These are phyloP conservation scores for Cephus cinctus DNA, from an alignment of 1,140 invertebrate species.

Conservation along the genomic window DNA sequence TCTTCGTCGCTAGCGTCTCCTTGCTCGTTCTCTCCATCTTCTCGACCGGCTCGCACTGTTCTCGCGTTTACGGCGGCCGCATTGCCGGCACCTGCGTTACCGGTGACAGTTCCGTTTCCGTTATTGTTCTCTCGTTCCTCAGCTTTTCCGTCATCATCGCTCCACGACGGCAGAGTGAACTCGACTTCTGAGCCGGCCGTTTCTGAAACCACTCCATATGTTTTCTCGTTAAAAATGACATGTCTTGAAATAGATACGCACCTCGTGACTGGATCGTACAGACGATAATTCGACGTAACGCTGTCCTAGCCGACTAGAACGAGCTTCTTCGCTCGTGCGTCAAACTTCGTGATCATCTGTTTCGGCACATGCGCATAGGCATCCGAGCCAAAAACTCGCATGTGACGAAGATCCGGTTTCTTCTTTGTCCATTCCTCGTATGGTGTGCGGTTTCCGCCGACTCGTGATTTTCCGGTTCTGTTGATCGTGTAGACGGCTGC, in stretches of 20 bases:
- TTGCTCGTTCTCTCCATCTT: conserved; percentile 1
- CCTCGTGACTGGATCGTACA: conserved; percentile 24
- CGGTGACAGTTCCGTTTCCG: background rate
- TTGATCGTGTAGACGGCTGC: too few relatives aligned
- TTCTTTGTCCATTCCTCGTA: conserved; percentile 2
- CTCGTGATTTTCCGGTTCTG: conserved; percentile 2
- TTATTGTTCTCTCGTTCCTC: conserved; percentile 3
- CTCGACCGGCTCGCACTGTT: too few relatives aligned
- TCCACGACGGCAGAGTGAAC: background rate
- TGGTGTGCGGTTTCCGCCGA: background rate
- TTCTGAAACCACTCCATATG: conserved; percentile 1
- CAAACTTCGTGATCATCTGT: conserved; percentile 24
- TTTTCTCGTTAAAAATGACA: conserved; percentile 32
- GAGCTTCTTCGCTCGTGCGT: conserved; percentile 20
- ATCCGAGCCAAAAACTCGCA: conserved; percentile 33
- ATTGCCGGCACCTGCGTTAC: background rate
- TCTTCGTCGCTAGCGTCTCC: background rate
- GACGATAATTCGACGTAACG: conserved; percentile 28
- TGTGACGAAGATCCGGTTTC: conserved; percentile 22
- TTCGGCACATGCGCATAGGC: conserved; percentile 34
- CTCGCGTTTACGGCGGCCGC: background rate
- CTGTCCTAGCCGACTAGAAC: conserved; percentile 3
- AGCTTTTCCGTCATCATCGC: too few relatives aligned
- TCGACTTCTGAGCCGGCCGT: background rate
- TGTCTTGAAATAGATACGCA: conserved; percentile 19